Evolutionary conservation across 2,113 vertebrate species (phyloP).

Genomic region (Peromyscus polionotus): DNA sequence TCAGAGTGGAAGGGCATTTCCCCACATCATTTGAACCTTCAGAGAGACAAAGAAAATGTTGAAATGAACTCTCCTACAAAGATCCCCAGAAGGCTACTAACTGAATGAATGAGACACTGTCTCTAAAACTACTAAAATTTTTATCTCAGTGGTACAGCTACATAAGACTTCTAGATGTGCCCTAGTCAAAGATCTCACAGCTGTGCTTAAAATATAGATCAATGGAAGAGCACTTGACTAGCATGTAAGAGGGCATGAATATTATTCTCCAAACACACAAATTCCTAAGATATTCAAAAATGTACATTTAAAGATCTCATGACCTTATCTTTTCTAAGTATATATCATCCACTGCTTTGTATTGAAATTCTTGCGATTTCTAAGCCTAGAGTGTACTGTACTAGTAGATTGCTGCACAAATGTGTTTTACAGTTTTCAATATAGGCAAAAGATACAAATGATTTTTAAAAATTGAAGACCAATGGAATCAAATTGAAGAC

Average conservation of each 20-base stretch:
- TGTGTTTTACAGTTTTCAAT: not conserved
- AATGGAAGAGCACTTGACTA: accelerated
- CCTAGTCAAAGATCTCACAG: not conserved
- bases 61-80: not conserved
- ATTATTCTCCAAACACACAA: not conserved
- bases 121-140: not conserved
- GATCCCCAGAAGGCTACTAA: not conserved
- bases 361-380: not conserved
- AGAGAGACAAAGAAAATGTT: not conserved
- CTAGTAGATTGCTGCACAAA: no score
- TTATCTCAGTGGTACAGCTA: not conserved
- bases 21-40: not conserved
- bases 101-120: not conserved
- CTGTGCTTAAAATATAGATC: not conserved
- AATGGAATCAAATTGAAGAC: no score
- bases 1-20: not conserved
- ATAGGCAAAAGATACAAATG: not conserved
- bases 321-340: not conserved
- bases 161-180: not conserved
- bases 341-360: not conserved
- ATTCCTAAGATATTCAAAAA: not conserved
- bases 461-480: not conserved
- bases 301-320: not conserved
- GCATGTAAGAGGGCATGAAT: not conserved
- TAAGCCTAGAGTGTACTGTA: not conserved